phyloP scores from a whole-genome alignment of 1,140 invertebrate species.

The Drosophila busckii region DNA sequence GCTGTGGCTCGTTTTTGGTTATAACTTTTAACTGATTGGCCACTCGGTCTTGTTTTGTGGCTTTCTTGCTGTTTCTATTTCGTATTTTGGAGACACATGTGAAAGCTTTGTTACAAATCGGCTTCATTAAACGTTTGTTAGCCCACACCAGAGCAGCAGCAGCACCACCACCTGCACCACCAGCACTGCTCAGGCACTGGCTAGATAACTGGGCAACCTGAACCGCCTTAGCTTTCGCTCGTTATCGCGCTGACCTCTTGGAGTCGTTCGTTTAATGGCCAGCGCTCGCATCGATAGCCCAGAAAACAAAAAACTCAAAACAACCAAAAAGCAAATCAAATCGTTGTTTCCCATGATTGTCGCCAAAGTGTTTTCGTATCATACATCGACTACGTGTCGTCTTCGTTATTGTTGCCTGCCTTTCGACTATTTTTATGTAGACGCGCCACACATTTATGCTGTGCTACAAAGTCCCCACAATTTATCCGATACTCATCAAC shows the following conservation, averaged over 20 bases:
- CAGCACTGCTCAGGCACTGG: constrained; percentile 9
- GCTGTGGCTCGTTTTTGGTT: constrained; percentile 31
- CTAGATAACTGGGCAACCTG: constrained; percentile 26
- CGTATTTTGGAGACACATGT: constrained; percentile 55
- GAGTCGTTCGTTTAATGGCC: constrained; percentile 59
- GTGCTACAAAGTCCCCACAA: constrained; percentile 48
- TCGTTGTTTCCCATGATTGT: constrained; percentile 70
- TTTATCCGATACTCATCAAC: constrained; percentile 69
- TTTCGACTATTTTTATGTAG: constrained; percentile 50
- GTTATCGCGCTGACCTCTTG: constrained; percentile 71
- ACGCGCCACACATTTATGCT: constrained; percentile 41
- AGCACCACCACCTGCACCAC: constrained; percentile 2
- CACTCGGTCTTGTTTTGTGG: constrained; percentile 9
- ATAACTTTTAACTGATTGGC: constrained; percentile 52
- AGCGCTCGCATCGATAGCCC: constrained; percentile 19
- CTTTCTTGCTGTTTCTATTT: constrained; percentile 23
- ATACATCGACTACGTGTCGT: constrained; percentile 64
- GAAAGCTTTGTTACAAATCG: constrained; percentile 76
- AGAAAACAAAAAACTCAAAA: constrained; percentile 17
- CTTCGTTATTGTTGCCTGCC: constrained; percentile 39
- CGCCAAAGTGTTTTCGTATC: constrained; percentile 75
- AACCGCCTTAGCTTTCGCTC: constrained; percentile 69
- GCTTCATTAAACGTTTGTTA: constrained; percentile 41
- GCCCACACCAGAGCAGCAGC: constrained; percentile 40
- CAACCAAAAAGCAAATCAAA: constrained; percentile 26